Conservation (phyloP, 2,113 vertebrate genomes). For the Podarcis raffonei region DNA sequence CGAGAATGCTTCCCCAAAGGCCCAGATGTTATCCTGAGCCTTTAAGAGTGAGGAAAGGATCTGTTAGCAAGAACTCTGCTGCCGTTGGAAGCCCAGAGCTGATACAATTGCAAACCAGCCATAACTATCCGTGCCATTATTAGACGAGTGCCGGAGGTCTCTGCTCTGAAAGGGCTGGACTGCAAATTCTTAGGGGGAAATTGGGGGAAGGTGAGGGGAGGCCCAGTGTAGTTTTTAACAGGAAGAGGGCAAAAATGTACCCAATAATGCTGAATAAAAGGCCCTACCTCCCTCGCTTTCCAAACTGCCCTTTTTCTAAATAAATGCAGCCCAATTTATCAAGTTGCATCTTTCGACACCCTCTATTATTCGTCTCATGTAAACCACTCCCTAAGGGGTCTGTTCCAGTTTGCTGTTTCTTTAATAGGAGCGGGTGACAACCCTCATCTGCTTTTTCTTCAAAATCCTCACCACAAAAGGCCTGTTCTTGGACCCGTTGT, state of each 20-base stretch:
- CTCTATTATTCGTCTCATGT: slow-evolving; percentile 54
- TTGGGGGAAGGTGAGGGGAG: too few species aligned
- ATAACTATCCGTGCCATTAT: slow-evolving; percentile 47
- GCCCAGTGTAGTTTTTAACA: too few species aligned
- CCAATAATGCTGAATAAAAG: slow-evolving; percentile 11
- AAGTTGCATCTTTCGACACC: slow-evolving; percentile 48
- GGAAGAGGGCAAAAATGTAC: not conserved
- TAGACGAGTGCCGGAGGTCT: slow-evolving; percentile 27
- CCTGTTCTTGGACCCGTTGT: not conserved
- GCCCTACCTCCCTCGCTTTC: not conserved
- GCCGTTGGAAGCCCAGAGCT: slow-evolving; percentile 56
- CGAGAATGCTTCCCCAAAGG: slow-evolving; percentile 68
- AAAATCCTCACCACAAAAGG: not conserved
- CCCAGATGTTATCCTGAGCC: slow-evolving; percentile 75
- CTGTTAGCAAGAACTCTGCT: slow-evolving; percentile 69
- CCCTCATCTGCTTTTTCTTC: slow-evolving; percentile 28
- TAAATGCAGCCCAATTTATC: slow-evolving; percentile 57
- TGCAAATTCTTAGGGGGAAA: not conserved
- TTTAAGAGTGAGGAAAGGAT: slow-evolving; percentile 74
- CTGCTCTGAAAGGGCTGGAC: not conserved
- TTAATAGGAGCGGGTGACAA: slow-evolving; percentile 54
- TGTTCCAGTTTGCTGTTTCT: slow-evolving; percentile 60
- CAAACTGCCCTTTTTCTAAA: slow-evolving; percentile 54
- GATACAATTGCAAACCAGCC: slow-evolving; percentile 62
- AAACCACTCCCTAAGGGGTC: slow-evolving; percentile 55